phyloP scores from a whole-genome alignment of 1,140 invertebrate species.

The Colletes gigas region DNA sequence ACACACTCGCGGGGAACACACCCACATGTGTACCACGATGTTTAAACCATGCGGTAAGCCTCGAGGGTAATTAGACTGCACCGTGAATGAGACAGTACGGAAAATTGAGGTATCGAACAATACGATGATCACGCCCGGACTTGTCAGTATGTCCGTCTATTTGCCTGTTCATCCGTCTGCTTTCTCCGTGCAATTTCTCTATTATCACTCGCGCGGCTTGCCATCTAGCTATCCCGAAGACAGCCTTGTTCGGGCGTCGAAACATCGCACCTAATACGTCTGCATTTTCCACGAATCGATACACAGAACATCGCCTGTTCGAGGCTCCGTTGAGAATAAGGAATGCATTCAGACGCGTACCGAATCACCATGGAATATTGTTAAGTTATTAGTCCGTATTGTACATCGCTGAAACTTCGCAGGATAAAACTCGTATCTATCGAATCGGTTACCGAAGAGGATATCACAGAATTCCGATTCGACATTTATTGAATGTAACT shows the following conservation, averaged over 20 bases:
- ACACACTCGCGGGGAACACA: neutral
- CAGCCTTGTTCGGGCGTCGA: constrained; percentile 29
- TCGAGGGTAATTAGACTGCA: constrained; percentile 72
- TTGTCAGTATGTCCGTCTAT: constrained; percentile 39
- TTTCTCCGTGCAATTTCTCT: constrained; percentile 47
- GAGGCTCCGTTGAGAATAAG: constrained; percentile 9
- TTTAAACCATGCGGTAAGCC: constrained; percentile 65
- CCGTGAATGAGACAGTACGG: constrained; percentile 65
- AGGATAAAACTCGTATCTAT: too few relatives aligned
- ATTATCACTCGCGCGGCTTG: constrained; percentile 39
- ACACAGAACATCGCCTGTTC: constrained; percentile 23
- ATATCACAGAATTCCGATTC: too few relatives aligned
- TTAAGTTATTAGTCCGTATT: too few relatives aligned
- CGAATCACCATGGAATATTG: too few relatives aligned
- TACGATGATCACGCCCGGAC: constrained; percentile 63
- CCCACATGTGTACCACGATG: constrained; percentile 12
- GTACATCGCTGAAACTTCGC: too few relatives aligned
- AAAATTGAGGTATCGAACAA: constrained; percentile 71
- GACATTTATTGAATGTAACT: too few relatives aligned
- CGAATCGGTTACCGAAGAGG: too few relatives aligned
- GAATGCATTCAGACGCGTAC: too few relatives aligned
- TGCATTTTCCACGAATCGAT: constrained; percentile 58
- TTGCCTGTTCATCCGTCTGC: constrained; percentile 32
- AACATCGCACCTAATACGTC: constrained; percentile 33
- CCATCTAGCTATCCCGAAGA: constrained; percentile 18